Percentiles rank a stretch among this genome's conserved stretches.
Evolutionary conservation across 2,888 invertebrate species (phyloP).

Genomic region (Gari tellinella): DNA sequence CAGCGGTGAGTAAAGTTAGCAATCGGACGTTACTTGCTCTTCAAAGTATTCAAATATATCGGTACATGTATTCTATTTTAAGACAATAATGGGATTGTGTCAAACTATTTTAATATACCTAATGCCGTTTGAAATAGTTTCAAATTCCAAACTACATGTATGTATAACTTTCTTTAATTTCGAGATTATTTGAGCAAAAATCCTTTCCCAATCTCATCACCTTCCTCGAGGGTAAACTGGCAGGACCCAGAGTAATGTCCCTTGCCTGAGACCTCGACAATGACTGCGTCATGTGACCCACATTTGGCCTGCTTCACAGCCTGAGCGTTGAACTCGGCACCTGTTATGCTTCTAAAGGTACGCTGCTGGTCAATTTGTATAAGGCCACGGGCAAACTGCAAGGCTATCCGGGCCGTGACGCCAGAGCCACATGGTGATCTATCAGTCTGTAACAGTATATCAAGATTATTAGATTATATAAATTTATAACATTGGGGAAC

Average conservation of each 20-base stretch:
- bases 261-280: conserved; percentile 83
- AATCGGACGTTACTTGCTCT: too few species aligned
- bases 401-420: conserved; percentile 82
- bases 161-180: too few species aligned
- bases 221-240: conserved; percentile 78
- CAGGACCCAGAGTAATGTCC: conserved; percentile 75
- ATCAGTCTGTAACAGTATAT: conserved; percentile 82
- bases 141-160: too few species aligned
- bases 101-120: too few species aligned
- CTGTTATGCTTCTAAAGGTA: conserved; percentile 75
- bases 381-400: conserved; percentile 73
- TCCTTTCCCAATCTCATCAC: conserved; percentile 78
- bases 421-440: conserved; percentile 84
- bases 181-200: conserved; percentile 76
- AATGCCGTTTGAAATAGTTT: too few species aligned
- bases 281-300: conserved; percentile 74
- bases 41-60: too few species aligned
- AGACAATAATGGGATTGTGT: too few species aligned
- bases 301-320: conserved; percentile 59
- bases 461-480: too few species aligned
- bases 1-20: too few species aligned
- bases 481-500: too few species aligned
- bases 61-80: too few species aligned
- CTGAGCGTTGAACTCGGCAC: conserved; percentile 67
- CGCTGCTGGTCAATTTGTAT: conserved; percentile 74